Conservation (phyloP, 2,888 invertebrate species). For the Tenthredo amoena region DNA sequence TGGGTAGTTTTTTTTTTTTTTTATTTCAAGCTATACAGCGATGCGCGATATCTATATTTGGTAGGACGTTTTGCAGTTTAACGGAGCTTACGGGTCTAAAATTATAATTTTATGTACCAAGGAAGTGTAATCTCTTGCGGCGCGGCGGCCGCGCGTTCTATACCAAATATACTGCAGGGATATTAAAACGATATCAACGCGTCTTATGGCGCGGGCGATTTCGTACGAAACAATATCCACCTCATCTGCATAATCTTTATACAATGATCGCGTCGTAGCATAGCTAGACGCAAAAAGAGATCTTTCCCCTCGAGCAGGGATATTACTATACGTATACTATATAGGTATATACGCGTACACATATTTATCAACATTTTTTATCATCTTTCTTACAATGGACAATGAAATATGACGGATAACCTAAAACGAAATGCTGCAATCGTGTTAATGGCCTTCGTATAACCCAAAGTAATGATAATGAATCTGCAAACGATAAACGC, state of each 20-base stretch:
- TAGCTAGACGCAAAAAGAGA: constrained; percentile 39
- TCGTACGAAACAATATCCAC: constrained; percentile 54
- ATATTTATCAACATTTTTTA: neutral
- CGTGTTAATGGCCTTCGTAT: neutral
- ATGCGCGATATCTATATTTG: neutral
- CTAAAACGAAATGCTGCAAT: neutral
- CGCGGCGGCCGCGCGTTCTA: constrained; percentile 37
- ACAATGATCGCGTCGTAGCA: constrained; percentile 66
- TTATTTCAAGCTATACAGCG: too few relatives aligned
- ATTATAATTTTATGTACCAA: constrained; percentile 32
- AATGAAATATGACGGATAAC: neutral
- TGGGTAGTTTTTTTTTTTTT: too few relatives aligned
- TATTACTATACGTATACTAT: neutral
- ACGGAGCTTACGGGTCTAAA: neutral
- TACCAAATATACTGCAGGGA: constrained; percentile 57
- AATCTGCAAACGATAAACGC: neutral
- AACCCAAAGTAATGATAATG: neutral
- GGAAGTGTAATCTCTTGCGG: constrained; percentile 44
- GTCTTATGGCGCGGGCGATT: constrained; percentile 57
- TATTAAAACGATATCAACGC: constrained; percentile 73
- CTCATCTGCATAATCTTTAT: constrained; percentile 75
- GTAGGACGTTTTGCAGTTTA: neutral
- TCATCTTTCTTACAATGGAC: neutral
- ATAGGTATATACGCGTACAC: neutral
- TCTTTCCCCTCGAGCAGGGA: constrained; percentile 1